Evolutionary conservation across 2,888 invertebrate genomes (phyloP), one percentile per base, ranked within the genome.

Genomic region (Fissipunctia ypsillon): DNA sequence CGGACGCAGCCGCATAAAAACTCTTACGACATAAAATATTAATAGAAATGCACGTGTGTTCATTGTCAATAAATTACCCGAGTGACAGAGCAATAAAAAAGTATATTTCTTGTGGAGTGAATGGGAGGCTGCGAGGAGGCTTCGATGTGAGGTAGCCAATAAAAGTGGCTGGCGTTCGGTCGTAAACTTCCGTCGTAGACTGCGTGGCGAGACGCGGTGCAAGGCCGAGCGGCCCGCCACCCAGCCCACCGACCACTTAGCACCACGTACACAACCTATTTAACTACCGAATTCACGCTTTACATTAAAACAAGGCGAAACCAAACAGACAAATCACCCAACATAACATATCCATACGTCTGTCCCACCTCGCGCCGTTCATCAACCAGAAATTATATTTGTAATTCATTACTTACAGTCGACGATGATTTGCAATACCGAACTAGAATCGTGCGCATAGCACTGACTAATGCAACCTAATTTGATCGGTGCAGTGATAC

Each of bases 41-140:
- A 96, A 96, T 96, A 96, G 96, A 96, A 96, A 95, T 95, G 95
- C 96, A 95, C 95, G 96, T 95, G 95, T 92, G 95, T 95, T 96
- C 95, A 95, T 95, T 96, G 95, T 95, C 96, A 95, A 96, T 96
- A 96, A 96, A 96, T 96, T 96, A 96, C 93, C 92, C 90, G 88
- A 95, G 96, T 96, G 96, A 96, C 96, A 95, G 95, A 94, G 95
- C 92, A 94, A 95, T 96, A 96, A 95, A 96, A 96, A 95, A 94
- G 94, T 95, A 93, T 95, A 95, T 95, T 95, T 95, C 94, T 94
- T 94, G 91, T 90, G 93, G 93, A 95, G 95, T 96, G 95, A 95
- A 96, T 96, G 95, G 95, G 95, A 95, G 95, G 95, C 93, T 90
- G 93, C 88, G 93, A 90, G 91, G 95, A 95, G 95, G 95, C 94